Evolutionary conservation across 2,797 vertebrate species (phyloP).

Genomic region (Erpetoichthys calabaricus): DNA sequence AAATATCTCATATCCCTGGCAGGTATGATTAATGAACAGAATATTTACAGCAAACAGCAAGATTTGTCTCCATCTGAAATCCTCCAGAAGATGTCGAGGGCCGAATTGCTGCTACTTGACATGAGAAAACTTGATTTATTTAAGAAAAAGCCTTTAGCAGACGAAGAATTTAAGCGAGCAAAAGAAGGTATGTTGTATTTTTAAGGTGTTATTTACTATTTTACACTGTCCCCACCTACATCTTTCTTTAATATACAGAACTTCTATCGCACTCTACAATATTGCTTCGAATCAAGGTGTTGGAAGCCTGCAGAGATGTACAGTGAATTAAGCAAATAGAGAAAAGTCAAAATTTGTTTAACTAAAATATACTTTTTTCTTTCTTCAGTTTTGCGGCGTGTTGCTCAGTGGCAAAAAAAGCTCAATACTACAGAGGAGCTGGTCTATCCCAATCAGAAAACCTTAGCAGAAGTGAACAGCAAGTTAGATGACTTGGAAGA

Average conservation of each 20-base stretch:
- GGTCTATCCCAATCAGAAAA: conserved; percentile 52
- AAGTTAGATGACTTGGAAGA: conserved; percentile 55
- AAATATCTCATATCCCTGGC: conserved; percentile 13
- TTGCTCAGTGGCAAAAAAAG: conserved; percentile 55
- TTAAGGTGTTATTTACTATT: background rate
- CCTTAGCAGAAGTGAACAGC: conserved; percentile 47
- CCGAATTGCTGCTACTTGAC: conserved; percentile 57
- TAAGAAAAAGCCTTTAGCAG: conserved; percentile 44
- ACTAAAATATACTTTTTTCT: background rate
- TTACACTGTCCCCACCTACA: background rate
- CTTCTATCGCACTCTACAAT: too few relatives aligned
- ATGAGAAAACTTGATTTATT: conserved; percentile 60
- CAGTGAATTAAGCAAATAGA: too few relatives aligned
- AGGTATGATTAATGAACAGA: conserved; percentile 81
- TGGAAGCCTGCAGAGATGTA: too few relatives aligned
- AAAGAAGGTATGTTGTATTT: conserved; percentile 56
- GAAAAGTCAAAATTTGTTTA: too few relatives aligned
- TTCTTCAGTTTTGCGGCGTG: conserved; percentile 35
- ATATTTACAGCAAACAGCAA: conserved; percentile 65
- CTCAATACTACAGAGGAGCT: conserved; percentile 54
- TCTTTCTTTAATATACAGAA: background rate
- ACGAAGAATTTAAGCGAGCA: conserved; percentile 56
- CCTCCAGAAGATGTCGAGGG: conserved; percentile 37
- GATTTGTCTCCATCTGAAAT: conserved; percentile 61
- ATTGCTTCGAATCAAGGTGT: too few relatives aligned